Evolutionary conservation across 2,797 vertebrate species (phyloP), one percentile per base, ranked within the genome.

Genomic region (Coreius guichenoti): DNA sequence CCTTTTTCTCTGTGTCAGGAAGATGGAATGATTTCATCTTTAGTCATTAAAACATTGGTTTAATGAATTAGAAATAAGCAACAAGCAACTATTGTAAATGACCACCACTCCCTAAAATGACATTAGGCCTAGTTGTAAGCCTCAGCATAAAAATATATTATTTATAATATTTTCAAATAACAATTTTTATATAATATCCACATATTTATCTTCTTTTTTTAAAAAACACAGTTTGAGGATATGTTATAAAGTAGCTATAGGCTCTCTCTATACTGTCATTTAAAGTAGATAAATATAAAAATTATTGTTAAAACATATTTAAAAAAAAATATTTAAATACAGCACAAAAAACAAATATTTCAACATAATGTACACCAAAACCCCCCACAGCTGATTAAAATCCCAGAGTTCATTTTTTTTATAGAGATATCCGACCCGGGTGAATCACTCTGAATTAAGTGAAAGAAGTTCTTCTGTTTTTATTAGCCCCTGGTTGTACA

Each of bases 401-500:
- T 67, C 5, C 9, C n/a, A 47, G 7, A 36, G 51, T 56, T 8
- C 0, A 3, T 45, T 79, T 39, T 39, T 78, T 80, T 31, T 31
- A n/a, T 9, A 49, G 21, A 29, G 67, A 86, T 58, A 17, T 43
- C 3, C 9, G 54, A 36, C 16, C 17, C 63, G 1, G 23, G 13
- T 31, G 17, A 85, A 86, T 90, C 78, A 87, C 21, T 90, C 73
- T 74, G 78, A 81, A 36, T 87, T 90, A 36, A 91, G 86, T n/a
- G 90, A 93, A 14, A 91, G 85, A 31, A 92, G 90, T 83, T 93
- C 91, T 65, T 89, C 85, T 19, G 91, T 90, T 63, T 89, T 85
- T 39, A 93, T 86, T 23, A 82, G 58, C 19, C 91, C 90, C 49
- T 82, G 79, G 49, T 91, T 90, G 89, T 92, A 91, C 72, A 87